These are phyloP conservation scores for Papilio glaucus DNA, from an alignment of 1,140 invertebrate genomes.

Conservation along the genomic window DNA sequence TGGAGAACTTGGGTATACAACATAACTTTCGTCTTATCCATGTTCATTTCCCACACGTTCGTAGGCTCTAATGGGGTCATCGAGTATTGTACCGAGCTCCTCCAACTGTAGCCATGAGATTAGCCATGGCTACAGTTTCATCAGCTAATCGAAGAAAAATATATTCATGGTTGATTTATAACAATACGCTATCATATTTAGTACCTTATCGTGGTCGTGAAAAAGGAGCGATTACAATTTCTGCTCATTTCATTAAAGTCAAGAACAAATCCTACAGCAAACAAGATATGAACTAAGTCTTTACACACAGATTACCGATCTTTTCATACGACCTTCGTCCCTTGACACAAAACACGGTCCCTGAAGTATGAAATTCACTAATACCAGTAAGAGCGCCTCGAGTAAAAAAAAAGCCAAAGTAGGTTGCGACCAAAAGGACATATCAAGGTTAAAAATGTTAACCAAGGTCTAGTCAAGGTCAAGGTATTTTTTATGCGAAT, in stretches of 20 bases:
- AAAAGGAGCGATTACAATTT: not conserved
- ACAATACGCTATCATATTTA: too few relatives aligned
- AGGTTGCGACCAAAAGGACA: not conserved
- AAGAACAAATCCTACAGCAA: not conserved
- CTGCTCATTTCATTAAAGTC: not conserved
- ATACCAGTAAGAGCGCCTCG: not conserved
- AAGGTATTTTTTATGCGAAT: not conserved
- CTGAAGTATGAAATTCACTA: conserved; percentile 18
- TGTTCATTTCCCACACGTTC: too few relatives aligned
- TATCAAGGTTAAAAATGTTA: conserved; percentile 1
- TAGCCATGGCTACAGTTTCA: too few relatives aligned
- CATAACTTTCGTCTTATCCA: too few relatives aligned
- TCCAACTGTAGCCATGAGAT: too few relatives aligned
- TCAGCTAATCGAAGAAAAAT: too few relatives aligned
- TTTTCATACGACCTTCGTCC: conserved; percentile 20
- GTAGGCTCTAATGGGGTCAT: too few relatives aligned
- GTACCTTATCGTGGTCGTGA: not conserved
- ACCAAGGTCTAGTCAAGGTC: not conserved
- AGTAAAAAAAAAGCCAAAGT: not conserved
- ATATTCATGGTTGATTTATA: too few relatives aligned
- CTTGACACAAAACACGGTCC: conserved; percentile 11
- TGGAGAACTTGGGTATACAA: too few relatives aligned
- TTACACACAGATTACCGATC: conserved; percentile 8
- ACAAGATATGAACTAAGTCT: conserved; percentile 8
- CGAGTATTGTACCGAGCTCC: too few relatives aligned